Conservation (phyloP, 2,113 vertebrate species). For the Cheirogaleus medius region DNA sequence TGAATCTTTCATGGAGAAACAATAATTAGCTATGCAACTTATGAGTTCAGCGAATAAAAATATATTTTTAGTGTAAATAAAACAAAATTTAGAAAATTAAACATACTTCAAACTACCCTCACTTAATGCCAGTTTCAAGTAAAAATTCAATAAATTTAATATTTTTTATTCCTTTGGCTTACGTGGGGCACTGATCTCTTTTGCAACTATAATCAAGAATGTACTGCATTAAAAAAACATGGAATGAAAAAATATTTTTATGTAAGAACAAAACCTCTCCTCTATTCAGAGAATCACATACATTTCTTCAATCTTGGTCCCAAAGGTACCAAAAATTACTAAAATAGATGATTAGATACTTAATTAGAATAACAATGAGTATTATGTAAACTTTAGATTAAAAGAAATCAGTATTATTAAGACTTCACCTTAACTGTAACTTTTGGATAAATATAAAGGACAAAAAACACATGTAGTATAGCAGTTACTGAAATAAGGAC, state of each 20-base stretch:
- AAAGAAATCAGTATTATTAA: not conserved
- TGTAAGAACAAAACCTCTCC: not conserved
- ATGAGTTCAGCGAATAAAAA: not conserved
- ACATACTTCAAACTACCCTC: not conserved
- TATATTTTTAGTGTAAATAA: constrained; percentile 5
- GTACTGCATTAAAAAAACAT: not conserved
- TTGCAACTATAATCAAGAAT: not conserved
- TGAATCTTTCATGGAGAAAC: not conserved
- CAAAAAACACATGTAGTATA: not conserved
- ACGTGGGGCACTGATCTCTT: not conserved
- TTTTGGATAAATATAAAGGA: not conserved
- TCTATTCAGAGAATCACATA: not conserved
- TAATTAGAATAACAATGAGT: not conserved
- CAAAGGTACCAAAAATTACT: not conserved
- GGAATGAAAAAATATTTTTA: not conserved
- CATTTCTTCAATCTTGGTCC: not conserved
- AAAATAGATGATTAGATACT: constrained; percentile 10
- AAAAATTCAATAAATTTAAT: not conserved
- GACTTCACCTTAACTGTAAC: not conserved
- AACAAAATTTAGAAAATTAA: constrained; percentile 25
- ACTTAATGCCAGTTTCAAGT: not conserved
- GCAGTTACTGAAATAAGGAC: constrained; percentile 3
- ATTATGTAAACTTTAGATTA: constrained; percentile 7
- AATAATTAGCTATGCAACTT: not conserved
- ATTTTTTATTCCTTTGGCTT: not conserved